Evolutionary conservation across 2,113 vertebrate species (phyloP).

Genomic region (Trematocara unimaculatum): DNA sequence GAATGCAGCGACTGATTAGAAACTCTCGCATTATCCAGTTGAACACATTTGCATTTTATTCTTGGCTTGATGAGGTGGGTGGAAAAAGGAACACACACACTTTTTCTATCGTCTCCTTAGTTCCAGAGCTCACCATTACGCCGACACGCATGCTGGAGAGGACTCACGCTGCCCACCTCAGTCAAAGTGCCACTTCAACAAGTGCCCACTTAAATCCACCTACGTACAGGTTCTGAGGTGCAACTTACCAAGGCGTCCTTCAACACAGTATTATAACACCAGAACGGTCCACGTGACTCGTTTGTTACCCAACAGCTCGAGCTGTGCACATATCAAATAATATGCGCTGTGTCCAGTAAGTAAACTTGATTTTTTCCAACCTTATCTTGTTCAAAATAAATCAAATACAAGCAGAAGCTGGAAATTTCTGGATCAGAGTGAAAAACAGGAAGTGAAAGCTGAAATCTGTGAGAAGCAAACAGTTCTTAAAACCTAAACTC

Average conservation of each 20-base stretch:
- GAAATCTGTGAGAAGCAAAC: not conserved
- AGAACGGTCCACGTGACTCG: not conserved
- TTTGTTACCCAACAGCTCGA: not conserved
- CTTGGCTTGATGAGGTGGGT: slow-evolving; percentile 21
- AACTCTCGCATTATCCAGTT: not conserved
- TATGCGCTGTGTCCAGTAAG: not conserved
- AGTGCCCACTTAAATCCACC: slow-evolving; percentile 61
- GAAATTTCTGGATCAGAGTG: not conserved
- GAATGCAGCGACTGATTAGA: slow-evolving; percentile 3
- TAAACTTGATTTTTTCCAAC: not conserved
- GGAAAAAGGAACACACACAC: not conserved
- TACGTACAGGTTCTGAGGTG: slow-evolving; percentile 23
- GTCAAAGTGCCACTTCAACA: slow-evolving; percentile 49
- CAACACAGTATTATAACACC: not conserved
- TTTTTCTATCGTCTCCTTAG: not conserved
- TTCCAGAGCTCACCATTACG: slow-evolving; percentile 28
- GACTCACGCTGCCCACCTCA: slow-evolving; percentile 46
- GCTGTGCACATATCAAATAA: not conserved
- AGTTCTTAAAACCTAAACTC: not conserved
- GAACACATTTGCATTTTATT: slow-evolving; percentile 32
- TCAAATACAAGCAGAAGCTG: not conserved
- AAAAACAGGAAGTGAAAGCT: not conserved
- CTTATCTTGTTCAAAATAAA: not conserved
- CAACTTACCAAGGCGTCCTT: not conserved
- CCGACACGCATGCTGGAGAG: slow-evolving; percentile 55